Evolutionary conservation across 1,140 invertebrate species (phyloP).

Genomic region (Drosophila athabasca): DNA sequence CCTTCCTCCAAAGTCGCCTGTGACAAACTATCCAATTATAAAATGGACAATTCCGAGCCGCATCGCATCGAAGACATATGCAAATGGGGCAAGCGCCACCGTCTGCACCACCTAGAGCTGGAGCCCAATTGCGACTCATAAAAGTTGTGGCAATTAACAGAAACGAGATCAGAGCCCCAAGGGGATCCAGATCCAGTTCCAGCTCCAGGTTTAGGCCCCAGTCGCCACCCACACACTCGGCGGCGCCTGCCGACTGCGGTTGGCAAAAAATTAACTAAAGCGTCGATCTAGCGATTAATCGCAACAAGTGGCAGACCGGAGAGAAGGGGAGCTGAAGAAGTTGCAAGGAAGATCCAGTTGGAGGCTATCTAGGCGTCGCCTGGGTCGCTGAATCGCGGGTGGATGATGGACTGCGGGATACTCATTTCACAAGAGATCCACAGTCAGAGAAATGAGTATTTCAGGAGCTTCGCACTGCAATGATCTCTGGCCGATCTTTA

Average conservation of each 20-base stretch:
- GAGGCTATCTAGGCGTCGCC: slow-evolving; percentile 19
- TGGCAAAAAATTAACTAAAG: slow-evolving; percentile 70
- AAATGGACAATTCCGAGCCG: slow-evolving; percentile 45
- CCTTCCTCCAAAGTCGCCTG: slow-evolving; percentile 9
- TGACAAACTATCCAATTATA: slow-evolving; percentile 78
- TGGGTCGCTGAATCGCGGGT: not conserved
- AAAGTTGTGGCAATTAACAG: slow-evolving; percentile 75
- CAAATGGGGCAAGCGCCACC: slow-evolving; percentile 56
- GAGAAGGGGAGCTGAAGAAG: no score
- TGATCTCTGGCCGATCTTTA: no score
- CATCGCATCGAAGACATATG: slow-evolving; percentile 24
- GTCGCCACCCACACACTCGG: slow-evolving; percentile 68
- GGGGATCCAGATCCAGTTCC: slow-evolving; percentile 2
- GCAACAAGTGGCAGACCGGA: slow-evolving; percentile 56
- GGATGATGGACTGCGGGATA: not conserved
- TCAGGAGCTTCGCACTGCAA: no score
- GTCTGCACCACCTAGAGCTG: slow-evolving; percentile 31
- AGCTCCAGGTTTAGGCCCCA: not conserved
- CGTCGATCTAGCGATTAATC: slow-evolving; percentile 79
- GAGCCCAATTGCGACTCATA: slow-evolving; percentile 57
- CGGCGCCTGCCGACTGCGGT: slow-evolving; percentile 39
- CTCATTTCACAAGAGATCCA: no score
- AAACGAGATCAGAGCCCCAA: slow-evolving; percentile 55
- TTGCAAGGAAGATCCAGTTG: not conserved
- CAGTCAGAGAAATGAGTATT: no score